Evolutionary conservation across 2,797 vertebrate genomes (phyloP), one percentile per base, ranked within the genome.

Genomic region (Nasua narica): DNA sequence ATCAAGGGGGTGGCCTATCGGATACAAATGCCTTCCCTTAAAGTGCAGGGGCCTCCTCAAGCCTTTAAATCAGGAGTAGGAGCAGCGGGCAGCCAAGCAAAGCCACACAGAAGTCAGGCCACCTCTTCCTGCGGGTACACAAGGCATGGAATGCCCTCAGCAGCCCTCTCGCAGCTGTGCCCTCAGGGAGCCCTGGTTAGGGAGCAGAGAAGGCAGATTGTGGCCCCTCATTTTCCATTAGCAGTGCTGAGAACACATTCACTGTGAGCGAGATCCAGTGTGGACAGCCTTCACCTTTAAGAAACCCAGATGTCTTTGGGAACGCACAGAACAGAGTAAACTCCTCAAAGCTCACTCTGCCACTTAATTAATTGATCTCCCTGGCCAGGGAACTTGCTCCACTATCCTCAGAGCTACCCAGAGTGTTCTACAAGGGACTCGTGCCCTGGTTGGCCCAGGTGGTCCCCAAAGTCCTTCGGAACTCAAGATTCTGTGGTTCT

Each of bases 81-180:
- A 40, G 40, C 18, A 5, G 9, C 9, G 0, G 67, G 52, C 60
- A 84, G 56, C 40, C 46, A 29, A 23, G 50, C 84, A 78, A 32
- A 82, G 27, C 69, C 62, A n/a, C 46, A 6, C 2, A 7, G 46
- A 56, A 18, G 52, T 58, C 90, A 88, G 70, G 89, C 50, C 58
- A 10, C 23, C 7, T 62, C 50, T 67, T 6, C 3, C n/a, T 11
- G 16, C 11, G 25, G 81, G 25, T 5, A 27, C 19, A 32, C 25
- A 4, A 0, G 7, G 58, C 69, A 5, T 0, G 0, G 77, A 19
- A 35, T 43, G 32, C 21, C 60, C 43, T 43, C 2, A 18, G n/a
- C 58, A 35, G 10, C 32, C 19, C 40, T 43, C 3, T 27, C 29
- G 72, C 48, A 37, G 54, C 82, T 62, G 2, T 58, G 46, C 93